These are phyloP conservation scores for Microtus ochrogaster DNA, from an alignment of 2,113 vertebrate species.

Conservation along the genomic window DNA sequence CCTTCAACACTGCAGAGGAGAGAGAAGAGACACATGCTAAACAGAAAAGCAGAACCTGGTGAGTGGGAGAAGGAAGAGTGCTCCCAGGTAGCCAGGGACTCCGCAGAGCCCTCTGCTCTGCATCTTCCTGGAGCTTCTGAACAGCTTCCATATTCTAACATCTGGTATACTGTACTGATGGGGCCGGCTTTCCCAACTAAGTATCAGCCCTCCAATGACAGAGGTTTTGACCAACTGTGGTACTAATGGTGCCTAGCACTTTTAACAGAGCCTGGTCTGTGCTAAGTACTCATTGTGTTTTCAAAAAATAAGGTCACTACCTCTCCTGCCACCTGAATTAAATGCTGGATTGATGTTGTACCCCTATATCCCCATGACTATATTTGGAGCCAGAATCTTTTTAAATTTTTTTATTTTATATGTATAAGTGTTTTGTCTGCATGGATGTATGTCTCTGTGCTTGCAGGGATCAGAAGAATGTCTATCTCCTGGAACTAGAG, in stretches of 20 bases:
- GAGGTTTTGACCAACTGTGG: not conserved
- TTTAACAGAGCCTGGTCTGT: not conserved
- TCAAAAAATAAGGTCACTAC: fast-evolving
- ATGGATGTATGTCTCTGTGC: not conserved
- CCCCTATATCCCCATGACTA: not conserved
- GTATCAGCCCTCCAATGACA: not conserved
- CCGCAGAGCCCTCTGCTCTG: not conserved
- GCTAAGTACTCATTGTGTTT: not conserved
- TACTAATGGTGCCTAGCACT: not conserved
- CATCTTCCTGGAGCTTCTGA: not conserved
- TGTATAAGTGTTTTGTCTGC: not conserved
- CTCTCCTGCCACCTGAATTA: not conserved
- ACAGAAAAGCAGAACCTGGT: fast-evolving
- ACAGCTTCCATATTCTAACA: not conserved
- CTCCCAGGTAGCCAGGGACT: not conserved
- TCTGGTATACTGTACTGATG: not conserved
- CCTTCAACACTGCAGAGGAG: conserved; percentile 93
- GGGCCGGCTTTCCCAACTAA: not conserved
- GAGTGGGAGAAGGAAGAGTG: too few relatives aligned
- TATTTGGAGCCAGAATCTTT: not conserved
- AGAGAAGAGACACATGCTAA: conserved; percentile 47
- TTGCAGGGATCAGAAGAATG: not conserved
- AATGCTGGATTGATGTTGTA: not conserved
- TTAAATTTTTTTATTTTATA: not conserved
- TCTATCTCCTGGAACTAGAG: not conserved